Percentiles rank a stretch among this genome's conserved stretches.
Evolutionary conservation across 2,113 vertebrate genomes (phyloP).

Genomic region (Cisticola juncidis): DNA sequence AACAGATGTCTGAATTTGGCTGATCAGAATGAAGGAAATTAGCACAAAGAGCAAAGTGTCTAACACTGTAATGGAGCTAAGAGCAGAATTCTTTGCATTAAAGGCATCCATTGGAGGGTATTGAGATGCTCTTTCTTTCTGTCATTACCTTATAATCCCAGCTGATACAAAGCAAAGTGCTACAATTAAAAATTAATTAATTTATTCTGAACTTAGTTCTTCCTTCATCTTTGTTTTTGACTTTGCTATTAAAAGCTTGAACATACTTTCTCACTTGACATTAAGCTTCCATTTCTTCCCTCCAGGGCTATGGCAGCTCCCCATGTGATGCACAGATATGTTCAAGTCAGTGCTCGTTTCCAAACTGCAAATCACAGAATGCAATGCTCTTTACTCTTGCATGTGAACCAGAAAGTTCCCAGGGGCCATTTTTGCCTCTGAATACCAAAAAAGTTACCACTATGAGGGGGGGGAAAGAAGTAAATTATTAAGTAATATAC

Average conservation of each 20-base stretch:
- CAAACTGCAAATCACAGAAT: not conserved
- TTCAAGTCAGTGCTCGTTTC: not conserved
- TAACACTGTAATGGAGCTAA: not conserved
- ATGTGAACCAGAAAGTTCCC: constrained; percentile 19
- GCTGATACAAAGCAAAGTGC: not conserved
- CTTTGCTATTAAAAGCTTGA: not conserved
- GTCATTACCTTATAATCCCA: not conserved
- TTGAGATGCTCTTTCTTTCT: not conserved
- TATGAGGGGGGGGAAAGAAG: not conserved
- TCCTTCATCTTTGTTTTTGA: not conserved
- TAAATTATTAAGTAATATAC: constrained; percentile 39
- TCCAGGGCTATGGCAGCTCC: not conserved
- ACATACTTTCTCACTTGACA: not conserved
- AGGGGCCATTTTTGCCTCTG: not conserved
- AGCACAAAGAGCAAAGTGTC: not conserved
- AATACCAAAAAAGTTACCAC: constrained; percentile 10
- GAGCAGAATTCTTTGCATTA: not conserved
- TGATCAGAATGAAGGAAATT: not conserved
- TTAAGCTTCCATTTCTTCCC: not conserved
- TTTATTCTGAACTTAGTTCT: not conserved
- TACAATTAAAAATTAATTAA: not conserved
- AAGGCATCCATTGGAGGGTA: not conserved
- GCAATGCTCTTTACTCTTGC: not conserved
- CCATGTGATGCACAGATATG: not conserved
- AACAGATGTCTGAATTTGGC: not conserved